Evolutionary conservation across 2,888 invertebrate species (phyloP).

Genomic region (Euspilapteryx auroguttella): DNA sequence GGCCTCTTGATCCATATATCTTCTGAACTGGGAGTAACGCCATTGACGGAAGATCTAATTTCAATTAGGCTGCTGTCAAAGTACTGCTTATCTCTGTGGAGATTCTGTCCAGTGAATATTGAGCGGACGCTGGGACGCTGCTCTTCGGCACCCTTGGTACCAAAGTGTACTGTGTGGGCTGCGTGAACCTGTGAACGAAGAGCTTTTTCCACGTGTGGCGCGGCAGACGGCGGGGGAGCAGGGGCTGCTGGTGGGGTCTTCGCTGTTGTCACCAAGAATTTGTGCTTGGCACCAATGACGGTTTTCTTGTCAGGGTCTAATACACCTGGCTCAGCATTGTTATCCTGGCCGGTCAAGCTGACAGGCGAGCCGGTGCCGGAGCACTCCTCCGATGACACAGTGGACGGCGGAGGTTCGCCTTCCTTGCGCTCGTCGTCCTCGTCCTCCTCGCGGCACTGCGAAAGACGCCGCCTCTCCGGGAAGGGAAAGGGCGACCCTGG

Average conservation of each 20-base stretch:
- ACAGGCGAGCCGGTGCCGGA: slow-evolving; percentile 14
- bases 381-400: slow-evolving; percentile 13
- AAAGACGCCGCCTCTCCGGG: slow-evolving; percentile 67
- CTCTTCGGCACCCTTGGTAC: slow-evolving; percentile 60
- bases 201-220: slow-evolving; percentile 45
- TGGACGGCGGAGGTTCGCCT: slow-evolving; percentile 14
- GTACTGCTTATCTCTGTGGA: slow-evolving; percentile 77
- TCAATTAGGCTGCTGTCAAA: slow-evolving; percentile 82
- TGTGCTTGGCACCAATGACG: slow-evolving; percentile 42
- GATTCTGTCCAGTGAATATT: slow-evolving; percentile 58
- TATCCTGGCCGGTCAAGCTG: slow-evolving; percentile 9
- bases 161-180: slow-evolving; percentile 71
- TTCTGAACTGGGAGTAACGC: slow-evolving; percentile 63
- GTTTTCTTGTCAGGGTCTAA: slow-evolving; percentile 28
- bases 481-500: slow-evolving; percentile 48
- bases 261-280: slow-evolving; percentile 40
- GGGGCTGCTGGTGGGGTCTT: slow-evolving; percentile 24
- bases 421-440: slow-evolving; percentile 68
- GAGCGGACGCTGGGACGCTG: slow-evolving; percentile 63
- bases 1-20: slow-evolving; percentile 73
- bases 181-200: slow-evolving; percentile 51
- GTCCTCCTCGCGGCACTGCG: slow-evolving; percentile 84
- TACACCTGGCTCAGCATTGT: slow-evolving; percentile 9
- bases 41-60: slow-evolving; percentile 74
- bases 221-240: too few relatives aligned